These are phyloP conservation scores for Electrona antarctica DNA, from an alignment of 2,113 vertebrate genomes.

Conservation along the genomic window DNA sequence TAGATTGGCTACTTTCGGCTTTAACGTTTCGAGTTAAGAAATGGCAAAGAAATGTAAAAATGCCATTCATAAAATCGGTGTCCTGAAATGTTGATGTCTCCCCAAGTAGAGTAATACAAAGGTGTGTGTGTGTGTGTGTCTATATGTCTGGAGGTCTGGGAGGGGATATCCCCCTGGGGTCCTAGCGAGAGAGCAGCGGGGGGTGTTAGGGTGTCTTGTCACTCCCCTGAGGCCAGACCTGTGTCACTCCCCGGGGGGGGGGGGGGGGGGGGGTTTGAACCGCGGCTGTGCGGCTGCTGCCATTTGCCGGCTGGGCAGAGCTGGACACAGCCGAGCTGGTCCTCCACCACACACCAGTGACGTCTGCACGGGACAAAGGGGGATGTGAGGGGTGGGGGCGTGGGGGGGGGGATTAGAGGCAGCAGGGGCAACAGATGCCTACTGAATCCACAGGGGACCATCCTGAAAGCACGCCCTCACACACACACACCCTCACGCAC, in stretches of 20 bases:
- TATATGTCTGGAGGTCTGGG: conserved; percentile 36
- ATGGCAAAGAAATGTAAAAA: too few species aligned
- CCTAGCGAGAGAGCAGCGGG: background rate
- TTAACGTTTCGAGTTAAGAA: too few species aligned
- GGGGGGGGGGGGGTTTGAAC: too few species aligned
- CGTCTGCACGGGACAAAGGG: conserved; percentile 47
- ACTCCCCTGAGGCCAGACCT: conserved; percentile 65
- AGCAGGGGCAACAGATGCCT: conserved; percentile 95
- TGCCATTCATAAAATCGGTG: too few species aligned
- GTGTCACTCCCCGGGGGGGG: conserved; percentile 49
- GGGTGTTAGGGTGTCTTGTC: conserved; percentile 30
- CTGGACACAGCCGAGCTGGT: conserved; percentile 29
- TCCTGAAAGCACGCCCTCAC: conserved; percentile 89
- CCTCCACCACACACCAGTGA: conserved; percentile 39
- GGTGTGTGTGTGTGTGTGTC: conserved; percentile 19
- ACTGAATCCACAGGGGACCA: conserved; percentile 89
- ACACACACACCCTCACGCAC: too few species aligned
- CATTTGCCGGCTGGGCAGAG: conserved; percentile 50
- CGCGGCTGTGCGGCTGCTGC: conserved; percentile 43
- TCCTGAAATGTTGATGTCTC: too few species aligned
- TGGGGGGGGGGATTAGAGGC: conserved; percentile 63
- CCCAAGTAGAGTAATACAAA: too few species aligned
- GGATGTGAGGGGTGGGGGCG: conserved; percentile 8
- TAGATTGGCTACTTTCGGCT: too few species aligned
- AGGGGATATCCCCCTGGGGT: conserved; percentile 49